Evolutionary conservation across 2,888 invertebrate species (phyloP).

Genomic region (Agrotis puta): DNA sequence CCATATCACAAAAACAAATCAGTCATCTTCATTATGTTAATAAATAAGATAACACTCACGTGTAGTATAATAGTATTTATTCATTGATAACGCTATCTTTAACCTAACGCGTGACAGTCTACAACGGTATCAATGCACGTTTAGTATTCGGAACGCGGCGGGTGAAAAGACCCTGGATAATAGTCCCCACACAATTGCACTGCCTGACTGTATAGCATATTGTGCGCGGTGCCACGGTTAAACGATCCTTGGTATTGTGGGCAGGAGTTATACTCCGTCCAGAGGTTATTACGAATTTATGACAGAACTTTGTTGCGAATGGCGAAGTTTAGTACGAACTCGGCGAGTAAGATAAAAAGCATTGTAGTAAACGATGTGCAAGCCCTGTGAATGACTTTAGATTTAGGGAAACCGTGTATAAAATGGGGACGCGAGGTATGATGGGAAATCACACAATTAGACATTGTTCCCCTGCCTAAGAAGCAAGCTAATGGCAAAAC

Average conservation of each 20-base stretch:
- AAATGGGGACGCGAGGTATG: too few relatives aligned
- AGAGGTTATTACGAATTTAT: slow-evolving; percentile 18
- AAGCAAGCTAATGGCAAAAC: background rate
- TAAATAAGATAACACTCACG: slow-evolving; percentile 39
- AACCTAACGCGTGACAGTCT: slow-evolving; percentile 21
- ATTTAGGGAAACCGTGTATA: too few relatives aligned
- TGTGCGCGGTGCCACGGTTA: slow-evolving; percentile 12
- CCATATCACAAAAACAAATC: slow-evolving; percentile 27
- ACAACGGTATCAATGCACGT: slow-evolving; percentile 8
- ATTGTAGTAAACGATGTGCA: background rate
- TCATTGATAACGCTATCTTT: slow-evolving; percentile 33
- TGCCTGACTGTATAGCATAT: slow-evolving; percentile 12
- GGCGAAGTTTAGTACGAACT: background rate
- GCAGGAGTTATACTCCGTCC: slow-evolving; percentile 8
- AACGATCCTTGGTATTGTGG: background rate
- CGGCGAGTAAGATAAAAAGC: background rate
- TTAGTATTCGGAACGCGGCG: slow-evolving; percentile 31
- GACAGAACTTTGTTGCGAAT: background rate
- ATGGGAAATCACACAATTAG: too few relatives aligned
- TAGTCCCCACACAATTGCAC: slow-evolving; percentile 22
- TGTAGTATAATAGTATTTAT: slow-evolving; percentile 27
- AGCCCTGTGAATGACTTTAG: background rate
- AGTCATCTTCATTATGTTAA: slow-evolving; percentile 1
- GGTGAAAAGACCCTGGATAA: slow-evolving; percentile 37
- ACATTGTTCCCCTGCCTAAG: too few relatives aligned